Evolutionary conservation across 1,140 invertebrate species (phyloP), one percentile per base, ranked within the genome.

Genomic region (Drosophila nasuta): DNA sequence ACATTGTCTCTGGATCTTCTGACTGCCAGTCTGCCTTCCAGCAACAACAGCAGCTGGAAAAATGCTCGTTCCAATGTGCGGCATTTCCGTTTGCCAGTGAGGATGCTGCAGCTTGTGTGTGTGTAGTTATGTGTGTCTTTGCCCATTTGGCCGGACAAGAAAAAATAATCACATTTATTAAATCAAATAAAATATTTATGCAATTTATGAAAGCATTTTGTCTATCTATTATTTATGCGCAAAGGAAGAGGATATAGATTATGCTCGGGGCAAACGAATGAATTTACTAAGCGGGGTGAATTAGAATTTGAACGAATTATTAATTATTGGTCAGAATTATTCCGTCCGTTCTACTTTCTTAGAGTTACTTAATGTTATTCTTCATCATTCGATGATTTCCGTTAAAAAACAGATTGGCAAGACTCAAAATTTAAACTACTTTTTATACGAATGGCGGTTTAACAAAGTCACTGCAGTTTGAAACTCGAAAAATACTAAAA

Each of bases 31-130:
- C 66, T 38, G 8, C 48, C 41, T 15, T 13, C 48, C 49, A 51
- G 49, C 45, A 51, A 20, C 63, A 46, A 38, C 57, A 67, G 71
- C 82, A 87, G 79, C 82, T 82, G 82, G 83, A 87, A 87, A 86
- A 87, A 87, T 87, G 79, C 67, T 79, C 82, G 56, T 71, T 81
- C 75, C 76, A 86, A 87, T 87, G 82, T 83, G 82, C 76, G 82
- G 82, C 82, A 87, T 87, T 87, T 87, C 82, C 82, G 82, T 82
- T 86, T 57, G 63, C 43, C 52, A 49, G 67, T 52, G 77, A 87
- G 82, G 82, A 88, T 79, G 79, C 59, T 62, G 60, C 65, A 30
- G 58, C 48, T 38, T 68, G 30, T 63, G 17, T 49, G 38, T 63
- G 38, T 63, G 28, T 45, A 30, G 8, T 25, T 49, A 41, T 60